These are phyloP conservation scores for Paedocypris micromegethes DNA, from an alignment of 2,797 vertebrate species.

Conservation along the genomic window DNA sequence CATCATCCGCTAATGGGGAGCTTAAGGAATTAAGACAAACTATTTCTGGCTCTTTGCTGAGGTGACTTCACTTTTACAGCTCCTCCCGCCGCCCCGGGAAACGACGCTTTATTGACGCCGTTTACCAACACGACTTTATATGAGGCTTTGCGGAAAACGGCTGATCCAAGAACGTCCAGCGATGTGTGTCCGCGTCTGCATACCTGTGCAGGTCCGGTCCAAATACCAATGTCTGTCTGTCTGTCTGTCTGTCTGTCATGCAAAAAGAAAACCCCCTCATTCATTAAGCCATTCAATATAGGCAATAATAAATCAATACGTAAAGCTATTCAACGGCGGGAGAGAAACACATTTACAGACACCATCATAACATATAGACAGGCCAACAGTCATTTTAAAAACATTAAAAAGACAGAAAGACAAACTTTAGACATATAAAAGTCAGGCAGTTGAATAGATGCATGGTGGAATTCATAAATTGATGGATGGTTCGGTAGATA, in stretches of 20 bases:
- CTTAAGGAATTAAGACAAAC: slow-evolving; percentile 28
- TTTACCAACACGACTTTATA: slow-evolving; percentile 25
- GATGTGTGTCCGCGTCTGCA: slow-evolving; percentile 7
- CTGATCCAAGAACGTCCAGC: slow-evolving; percentile 7
- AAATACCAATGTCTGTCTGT: not conserved
- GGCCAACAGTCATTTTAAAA: not conserved
- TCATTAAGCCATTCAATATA: not conserved
- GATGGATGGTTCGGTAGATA: too few species aligned
- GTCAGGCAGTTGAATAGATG: too few species aligned
- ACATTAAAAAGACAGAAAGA: not conserved
- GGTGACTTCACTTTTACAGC: slow-evolving; percentile 32
- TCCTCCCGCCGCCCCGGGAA: slow-evolving; percentile 23
- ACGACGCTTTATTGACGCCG: slow-evolving; percentile 5
- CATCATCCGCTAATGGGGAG: slow-evolving; percentile 31
- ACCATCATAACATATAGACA: not conserved
- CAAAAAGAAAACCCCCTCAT: not conserved
- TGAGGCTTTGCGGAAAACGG: slow-evolving; percentile 13
- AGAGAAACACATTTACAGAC: too few species aligned
- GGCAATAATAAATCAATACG: too few species aligned
- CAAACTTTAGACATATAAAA: too few species aligned
- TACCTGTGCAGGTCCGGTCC: slow-evolving; percentile 2
- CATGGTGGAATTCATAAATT: too few species aligned
- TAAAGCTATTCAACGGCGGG: too few species aligned
- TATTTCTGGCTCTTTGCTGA: slow-evolving; percentile 23
- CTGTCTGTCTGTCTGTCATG: not conserved